Percentiles rank a stretch among this genome's conserved stretches.
Conservation (phyloP, 2,888 invertebrate genomes). For the Drosophila recens region DNA sequence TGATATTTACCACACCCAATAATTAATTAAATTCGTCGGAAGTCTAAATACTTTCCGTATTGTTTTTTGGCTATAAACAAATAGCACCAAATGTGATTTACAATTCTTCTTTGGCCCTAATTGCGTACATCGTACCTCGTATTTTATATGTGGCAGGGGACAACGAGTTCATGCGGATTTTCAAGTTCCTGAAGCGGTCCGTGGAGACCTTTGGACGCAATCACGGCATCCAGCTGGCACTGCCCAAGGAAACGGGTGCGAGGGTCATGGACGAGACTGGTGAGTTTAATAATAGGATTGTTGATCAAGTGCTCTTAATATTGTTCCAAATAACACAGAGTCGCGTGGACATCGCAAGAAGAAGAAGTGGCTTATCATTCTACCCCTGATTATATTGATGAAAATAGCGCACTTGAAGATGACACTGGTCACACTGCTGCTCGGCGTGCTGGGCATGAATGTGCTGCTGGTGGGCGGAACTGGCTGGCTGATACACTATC, state of each 20-base stretch:
- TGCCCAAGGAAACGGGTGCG: slow-evolving; percentile 80
- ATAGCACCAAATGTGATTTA: slow-evolving; percentile 35
- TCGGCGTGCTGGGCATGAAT: slow-evolving; percentile 82
- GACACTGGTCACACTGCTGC: slow-evolving; percentile 79
- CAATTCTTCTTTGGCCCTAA: slow-evolving; percentile 28
- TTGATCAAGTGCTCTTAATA: neutral
- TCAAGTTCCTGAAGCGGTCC: slow-evolving; percentile 82
- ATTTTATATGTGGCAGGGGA: slow-evolving; percentile 71
- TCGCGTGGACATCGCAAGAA: slow-evolving; percentile 72
- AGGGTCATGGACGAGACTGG: slow-evolving; percentile 76
- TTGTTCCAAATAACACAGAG: slow-evolving; percentile 53
- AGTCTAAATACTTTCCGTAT: slow-evolving; percentile 20
- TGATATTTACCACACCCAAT: slow-evolving; percentile 61
- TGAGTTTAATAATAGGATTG: slow-evolving; percentile 33
- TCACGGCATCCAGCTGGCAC: slow-evolving; percentile 81
- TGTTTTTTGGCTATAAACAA: slow-evolving; percentile 30
- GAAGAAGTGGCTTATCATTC: slow-evolving; percentile 82
- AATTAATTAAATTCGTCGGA: slow-evolving; percentile 58
- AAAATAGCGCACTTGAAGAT: slow-evolving; percentile 84
- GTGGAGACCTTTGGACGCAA: slow-evolving; percentile 81
- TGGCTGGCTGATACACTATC: slow-evolving; percentile 83
- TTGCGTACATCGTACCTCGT: slow-evolving; percentile 13
- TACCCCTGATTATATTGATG: slow-evolving; percentile 83
- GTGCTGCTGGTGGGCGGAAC: slow-evolving; percentile 81
- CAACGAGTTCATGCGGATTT: slow-evolving; percentile 75